A percentile compares a stretch with the other conserved stretches of the same genome.
These are phyloP conservation scores for Temnothorax longispinosus DNA, from an alignment of 1,140 invertebrate species.

Conservation along the genomic window DNA sequence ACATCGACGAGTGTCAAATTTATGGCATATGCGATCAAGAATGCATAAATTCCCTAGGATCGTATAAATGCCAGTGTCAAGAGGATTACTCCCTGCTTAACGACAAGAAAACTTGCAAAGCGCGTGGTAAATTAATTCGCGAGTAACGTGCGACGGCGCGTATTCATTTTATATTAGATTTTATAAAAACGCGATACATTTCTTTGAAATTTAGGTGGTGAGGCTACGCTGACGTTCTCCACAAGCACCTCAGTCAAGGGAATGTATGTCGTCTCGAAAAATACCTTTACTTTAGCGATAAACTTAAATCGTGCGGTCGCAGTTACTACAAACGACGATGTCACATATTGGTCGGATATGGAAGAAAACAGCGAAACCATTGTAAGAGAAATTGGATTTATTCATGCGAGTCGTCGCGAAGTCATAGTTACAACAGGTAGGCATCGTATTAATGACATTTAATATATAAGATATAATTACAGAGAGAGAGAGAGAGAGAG, in stretches of 20 bases:
- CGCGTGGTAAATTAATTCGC: slow-evolving; percentile 77
- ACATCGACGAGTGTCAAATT: slow-evolving; percentile 93
- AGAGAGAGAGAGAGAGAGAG: no score
- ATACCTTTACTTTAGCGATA: slow-evolving; percentile 83
- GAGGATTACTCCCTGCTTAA: slow-evolving; percentile 89
- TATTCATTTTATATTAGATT: neutral
- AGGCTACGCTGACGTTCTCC: slow-evolving; percentile 89
- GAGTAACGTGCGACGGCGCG: neutral
- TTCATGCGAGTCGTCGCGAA: slow-evolving; percentile 81
- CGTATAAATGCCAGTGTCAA: slow-evolving; percentile 93
- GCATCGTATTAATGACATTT: slow-evolving; percentile 16
- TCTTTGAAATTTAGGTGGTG: slow-evolving; percentile 80
- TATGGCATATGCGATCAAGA: slow-evolving; percentile 93
- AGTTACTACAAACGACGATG: slow-evolving; percentile 88
- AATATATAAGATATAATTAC: neutral
- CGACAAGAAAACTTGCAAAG: slow-evolving; percentile 91
- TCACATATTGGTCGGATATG: slow-evolving; percentile 91
- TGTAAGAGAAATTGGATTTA: slow-evolving; percentile 81
- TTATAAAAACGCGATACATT: slow-evolving; percentile 1
- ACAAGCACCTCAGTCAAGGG: slow-evolving; percentile 80
- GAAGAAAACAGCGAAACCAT: slow-evolving; percentile 89
- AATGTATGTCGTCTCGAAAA: slow-evolving; percentile 83
- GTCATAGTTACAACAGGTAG: slow-evolving; percentile 85
- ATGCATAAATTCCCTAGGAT: slow-evolving; percentile 92
- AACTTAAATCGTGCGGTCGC: slow-evolving; percentile 88